A percentile compares a stretch with the other conserved stretches of the same genome.
These are phyloP conservation scores for Druon quercuslanigerum DNA, from an alignment of 1,140 invertebrate species.

Conservation along the genomic window DNA sequence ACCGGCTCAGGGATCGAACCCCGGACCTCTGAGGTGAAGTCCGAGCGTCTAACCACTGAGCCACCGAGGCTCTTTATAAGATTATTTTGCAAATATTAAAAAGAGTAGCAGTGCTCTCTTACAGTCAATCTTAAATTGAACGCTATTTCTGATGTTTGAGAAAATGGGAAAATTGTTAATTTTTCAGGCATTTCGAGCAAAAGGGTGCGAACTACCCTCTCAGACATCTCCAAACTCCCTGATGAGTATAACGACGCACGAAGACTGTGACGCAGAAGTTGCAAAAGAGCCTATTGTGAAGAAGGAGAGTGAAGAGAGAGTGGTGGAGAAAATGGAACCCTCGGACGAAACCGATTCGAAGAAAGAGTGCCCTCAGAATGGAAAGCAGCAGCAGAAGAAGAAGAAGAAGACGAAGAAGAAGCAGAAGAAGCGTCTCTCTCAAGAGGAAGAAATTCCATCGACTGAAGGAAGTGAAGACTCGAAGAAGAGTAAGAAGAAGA, in stretches of 20 bases:
- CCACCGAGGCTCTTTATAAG: no score
- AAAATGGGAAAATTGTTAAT: slow-evolving; percentile 48
- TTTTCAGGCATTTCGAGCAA: slow-evolving; percentile 80
- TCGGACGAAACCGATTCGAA: no score
- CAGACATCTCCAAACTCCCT: slow-evolving; percentile 81
- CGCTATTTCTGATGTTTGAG: no score
- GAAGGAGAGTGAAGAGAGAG: no score
- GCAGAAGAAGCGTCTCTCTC: slow-evolving; percentile 7
- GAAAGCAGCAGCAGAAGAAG: slow-evolving; percentile 38
- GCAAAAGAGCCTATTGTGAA: background rate
- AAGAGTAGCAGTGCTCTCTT: no score
- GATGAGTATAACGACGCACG: slow-evolving; percentile 79
- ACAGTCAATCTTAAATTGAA: no score
- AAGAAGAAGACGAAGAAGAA: slow-evolving; percentile 19
- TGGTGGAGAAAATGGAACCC: no score
- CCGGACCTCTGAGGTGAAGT: no score
- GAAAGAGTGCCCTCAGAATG: background rate
- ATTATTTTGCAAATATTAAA: no score
- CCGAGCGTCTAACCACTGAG: no score
- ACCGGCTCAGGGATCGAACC: no score
- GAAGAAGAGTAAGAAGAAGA: slow-evolving; percentile 11
- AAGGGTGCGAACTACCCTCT: slow-evolving; percentile 82
- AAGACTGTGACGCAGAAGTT: slow-evolving; percentile 62
- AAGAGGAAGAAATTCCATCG: background rate
- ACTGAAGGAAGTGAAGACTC: background rate